These are phyloP conservation scores for Dendrocincla tyrannina DNA, from an alignment of 2,797 vertebrate genomes.

Conservation along the genomic window DNA sequence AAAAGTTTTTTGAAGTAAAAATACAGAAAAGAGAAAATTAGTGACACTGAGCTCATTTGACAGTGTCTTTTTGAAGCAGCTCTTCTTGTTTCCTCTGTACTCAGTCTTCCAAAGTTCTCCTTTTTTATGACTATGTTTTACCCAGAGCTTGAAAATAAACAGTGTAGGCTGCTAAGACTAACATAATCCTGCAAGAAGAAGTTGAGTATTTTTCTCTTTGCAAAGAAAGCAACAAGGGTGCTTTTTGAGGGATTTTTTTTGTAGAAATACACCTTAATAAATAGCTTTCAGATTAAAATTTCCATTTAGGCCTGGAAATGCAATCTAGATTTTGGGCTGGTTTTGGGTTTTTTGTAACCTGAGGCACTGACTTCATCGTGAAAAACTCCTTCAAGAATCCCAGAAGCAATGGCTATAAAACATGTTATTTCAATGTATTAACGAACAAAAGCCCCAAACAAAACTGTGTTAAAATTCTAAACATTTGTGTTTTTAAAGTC, in stretches of 20 bases:
- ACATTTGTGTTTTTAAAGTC: background rate
- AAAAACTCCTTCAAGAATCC: background rate
- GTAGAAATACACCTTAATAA: background rate
- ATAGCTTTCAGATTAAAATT: background rate
- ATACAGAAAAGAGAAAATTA: background rate
- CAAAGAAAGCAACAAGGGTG: background rate
- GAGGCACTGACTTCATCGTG: background rate
- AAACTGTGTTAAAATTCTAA: background rate
- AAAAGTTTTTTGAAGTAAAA: too few relatives aligned
- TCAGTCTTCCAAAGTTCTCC: background rate
- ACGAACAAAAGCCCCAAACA: too few relatives aligned
- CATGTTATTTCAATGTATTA: background rate
- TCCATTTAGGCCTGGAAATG: background rate
- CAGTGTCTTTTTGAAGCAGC: background rate
- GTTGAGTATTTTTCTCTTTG: background rate
- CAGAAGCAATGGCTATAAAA: background rate
- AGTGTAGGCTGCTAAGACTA: background rate
- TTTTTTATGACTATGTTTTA: background rate
- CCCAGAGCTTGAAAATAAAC: background rate
- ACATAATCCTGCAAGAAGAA: background rate
- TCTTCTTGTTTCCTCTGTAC: background rate
- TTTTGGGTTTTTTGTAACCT: background rate
- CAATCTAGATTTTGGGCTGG: background rate
- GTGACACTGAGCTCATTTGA: background rate
- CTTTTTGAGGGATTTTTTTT: background rate